phyloP scores from a whole-genome alignment of 2,113 vertebrate genomes.

The Sciurus niger region DNA sequence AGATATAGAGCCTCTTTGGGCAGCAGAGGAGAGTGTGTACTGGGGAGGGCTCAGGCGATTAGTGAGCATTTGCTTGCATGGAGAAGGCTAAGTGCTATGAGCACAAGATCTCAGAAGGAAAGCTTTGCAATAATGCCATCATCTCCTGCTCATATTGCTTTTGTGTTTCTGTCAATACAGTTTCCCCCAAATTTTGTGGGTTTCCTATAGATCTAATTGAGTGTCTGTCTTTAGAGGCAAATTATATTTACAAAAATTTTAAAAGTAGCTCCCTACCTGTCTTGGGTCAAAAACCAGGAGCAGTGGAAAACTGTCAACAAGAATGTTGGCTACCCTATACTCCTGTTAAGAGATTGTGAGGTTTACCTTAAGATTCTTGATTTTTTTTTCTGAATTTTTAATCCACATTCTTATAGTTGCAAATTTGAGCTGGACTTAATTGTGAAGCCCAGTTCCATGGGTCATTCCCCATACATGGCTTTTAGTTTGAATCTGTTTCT shows the following conservation, averaged over 20 bases:
- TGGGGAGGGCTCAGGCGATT: not conserved
- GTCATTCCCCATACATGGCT: not conserved
- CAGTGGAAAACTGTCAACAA: not conserved
- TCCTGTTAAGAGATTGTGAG: not conserved
- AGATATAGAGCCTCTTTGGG: not conserved
- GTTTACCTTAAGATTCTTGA: not conserved
- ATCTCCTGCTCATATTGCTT: not conserved
- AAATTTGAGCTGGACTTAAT: not conserved
- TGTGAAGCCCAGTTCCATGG: not conserved
- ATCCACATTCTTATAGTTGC: not conserved
- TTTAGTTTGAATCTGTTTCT: not conserved
- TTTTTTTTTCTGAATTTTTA: not conserved
- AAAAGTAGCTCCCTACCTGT: not conserved
- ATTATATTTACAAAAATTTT: not conserved
- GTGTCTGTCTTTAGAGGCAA: not conserved
- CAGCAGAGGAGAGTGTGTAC: not conserved
- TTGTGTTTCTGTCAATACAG: not conserved
- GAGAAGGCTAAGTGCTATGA: not conserved
- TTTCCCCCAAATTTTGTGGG: not conserved
- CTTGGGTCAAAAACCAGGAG: not conserved
- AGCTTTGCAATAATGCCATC: not conserved
- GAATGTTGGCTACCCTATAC: not conserved
- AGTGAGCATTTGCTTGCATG: rapidly evolving
- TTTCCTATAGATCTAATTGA: not conserved
- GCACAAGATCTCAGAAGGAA: not conserved